phyloP scores from a whole-genome alignment of 1,140 invertebrate species.

The Kradibia gibbosae region DNA sequence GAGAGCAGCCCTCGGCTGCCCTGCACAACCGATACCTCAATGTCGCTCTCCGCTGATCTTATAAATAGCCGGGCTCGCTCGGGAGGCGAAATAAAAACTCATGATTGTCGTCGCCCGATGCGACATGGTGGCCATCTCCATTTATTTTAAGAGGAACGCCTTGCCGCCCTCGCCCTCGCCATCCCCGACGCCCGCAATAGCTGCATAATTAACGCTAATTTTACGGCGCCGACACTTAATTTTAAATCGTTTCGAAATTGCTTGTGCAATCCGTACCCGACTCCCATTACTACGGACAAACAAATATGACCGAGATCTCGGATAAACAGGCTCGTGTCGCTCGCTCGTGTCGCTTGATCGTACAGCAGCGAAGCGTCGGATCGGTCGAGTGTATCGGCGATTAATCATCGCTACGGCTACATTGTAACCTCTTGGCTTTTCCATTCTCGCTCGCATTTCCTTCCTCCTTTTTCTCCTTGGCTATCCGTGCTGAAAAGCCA shows the following conservation, averaged over 20 bases:
- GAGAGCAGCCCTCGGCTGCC: too few relatives aligned
- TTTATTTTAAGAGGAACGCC: too few relatives aligned
- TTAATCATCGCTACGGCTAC: background rate
- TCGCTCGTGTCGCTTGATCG: constrained; percentile 5
- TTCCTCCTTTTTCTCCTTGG: background rate
- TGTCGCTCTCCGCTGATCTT: too few relatives aligned
- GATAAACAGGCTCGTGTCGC: constrained; percentile 5
- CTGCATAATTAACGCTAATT: constrained; percentile 18
- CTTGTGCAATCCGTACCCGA: background rate
- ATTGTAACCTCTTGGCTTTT: background rate
- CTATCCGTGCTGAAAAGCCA: too few relatives aligned
- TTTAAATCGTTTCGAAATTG: background rate
- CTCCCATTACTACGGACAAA: background rate
- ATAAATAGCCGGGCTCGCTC: too few relatives aligned
- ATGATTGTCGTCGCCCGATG: too few relatives aligned
- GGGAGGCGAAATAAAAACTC: too few relatives aligned
- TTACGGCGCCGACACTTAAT: background rate
- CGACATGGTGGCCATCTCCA: too few relatives aligned
- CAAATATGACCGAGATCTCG: background rate
- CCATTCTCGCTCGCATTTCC: too few relatives aligned
- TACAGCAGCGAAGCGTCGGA: background rate
- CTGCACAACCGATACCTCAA: too few relatives aligned
- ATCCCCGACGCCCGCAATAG: background rate
- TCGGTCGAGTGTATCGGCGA: constrained; percentile 21
- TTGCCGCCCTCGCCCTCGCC: background rate